Evolutionary conservation across 2,888 invertebrate species (phyloP).

Genomic region (Lacanobia oleracea): DNA sequence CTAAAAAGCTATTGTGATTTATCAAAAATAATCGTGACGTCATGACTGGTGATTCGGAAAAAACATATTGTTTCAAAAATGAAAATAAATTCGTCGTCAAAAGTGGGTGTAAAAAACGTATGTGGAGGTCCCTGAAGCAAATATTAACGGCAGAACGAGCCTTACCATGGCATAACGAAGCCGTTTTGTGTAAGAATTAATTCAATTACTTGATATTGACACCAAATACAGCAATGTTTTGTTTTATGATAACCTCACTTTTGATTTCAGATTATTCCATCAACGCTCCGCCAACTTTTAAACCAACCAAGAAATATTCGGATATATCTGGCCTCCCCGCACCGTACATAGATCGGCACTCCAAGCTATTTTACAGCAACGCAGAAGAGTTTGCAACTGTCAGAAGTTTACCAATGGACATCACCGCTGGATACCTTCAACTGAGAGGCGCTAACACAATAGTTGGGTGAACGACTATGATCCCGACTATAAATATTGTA

Average conservation of each 20-base stretch:
- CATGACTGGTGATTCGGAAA: constrained; percentile 82
- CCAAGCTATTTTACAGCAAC: constrained; percentile 95
- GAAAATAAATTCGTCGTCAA: constrained; percentile 90
- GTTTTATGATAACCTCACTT: constrained; percentile 22
- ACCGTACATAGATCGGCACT: constrained; percentile 97
- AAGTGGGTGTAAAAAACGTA: constrained; percentile 93
- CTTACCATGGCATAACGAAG: constrained; percentile 94
- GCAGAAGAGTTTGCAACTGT: constrained; percentile 97
- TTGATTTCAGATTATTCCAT: constrained; percentile 94
- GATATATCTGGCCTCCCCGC: constrained; percentile 97
- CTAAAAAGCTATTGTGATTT: background rate
- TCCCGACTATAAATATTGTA: background rate
- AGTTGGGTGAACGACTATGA: constrained; percentile 89
- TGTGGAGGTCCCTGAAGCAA: constrained; percentile 97
- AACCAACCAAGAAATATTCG: constrained; percentile 98
- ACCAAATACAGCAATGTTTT: background rate
- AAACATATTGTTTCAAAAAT: constrained; percentile 82
- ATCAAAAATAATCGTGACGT: background rate
- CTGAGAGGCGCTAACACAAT: constrained; percentile 95
- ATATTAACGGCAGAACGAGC: constrained; percentile 95
- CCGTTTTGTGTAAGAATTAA: constrained; percentile 92
- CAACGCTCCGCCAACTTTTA: constrained; percentile 97
- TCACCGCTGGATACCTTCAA: constrained; percentile 96
- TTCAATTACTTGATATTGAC: background rate
- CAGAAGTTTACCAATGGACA: constrained; percentile 96